Evolutionary conservation across 2,113 vertebrate genomes (phyloP).

Genomic region (Microcebus murinus): DNA sequence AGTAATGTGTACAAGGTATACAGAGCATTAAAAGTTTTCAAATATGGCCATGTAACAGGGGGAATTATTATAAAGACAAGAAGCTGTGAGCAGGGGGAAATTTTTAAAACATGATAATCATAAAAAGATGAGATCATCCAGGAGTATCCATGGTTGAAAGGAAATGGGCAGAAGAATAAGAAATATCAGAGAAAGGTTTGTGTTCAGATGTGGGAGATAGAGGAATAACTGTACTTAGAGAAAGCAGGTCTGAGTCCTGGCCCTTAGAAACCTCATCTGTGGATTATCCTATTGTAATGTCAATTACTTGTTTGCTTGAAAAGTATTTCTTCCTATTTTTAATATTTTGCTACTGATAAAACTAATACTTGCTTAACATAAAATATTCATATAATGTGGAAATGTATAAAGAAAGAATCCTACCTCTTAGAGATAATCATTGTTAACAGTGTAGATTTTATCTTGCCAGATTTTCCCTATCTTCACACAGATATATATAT

Average conservation of each 20-base stretch:
- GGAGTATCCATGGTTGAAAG: not conserved
- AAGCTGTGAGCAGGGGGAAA: not conserved
- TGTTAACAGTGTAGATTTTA: not conserved
- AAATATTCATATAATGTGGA: not conserved
- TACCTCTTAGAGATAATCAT: not conserved
- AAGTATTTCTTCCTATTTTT: constrained; percentile 2
- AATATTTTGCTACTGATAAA: constrained; percentile 43
- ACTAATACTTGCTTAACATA: not conserved
- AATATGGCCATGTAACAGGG: not conserved
- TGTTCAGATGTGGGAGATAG: not conserved
- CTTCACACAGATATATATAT: constrained; percentile 10
- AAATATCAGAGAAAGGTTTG: not conserved
- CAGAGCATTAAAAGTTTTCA: not conserved
- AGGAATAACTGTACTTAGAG: not conserved
- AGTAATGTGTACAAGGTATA: not conserved
- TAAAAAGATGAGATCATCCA: not conserved
- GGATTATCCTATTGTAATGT: not conserved
- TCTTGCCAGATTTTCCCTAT: not conserved
- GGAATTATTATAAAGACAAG: not conserved
- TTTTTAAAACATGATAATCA: not conserved
- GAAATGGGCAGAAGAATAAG: not conserved
- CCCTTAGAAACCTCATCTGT: not conserved
- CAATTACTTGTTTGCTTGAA: constrained; percentile 34
- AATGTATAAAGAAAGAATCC: not conserved
- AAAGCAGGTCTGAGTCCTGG: not conserved